A percentile compares a stretch with the other conserved stretches of the same genome.
phyloP scores from a whole-genome alignment of 2,888 invertebrate species.

The Gasteruption jaculator region DNA sequence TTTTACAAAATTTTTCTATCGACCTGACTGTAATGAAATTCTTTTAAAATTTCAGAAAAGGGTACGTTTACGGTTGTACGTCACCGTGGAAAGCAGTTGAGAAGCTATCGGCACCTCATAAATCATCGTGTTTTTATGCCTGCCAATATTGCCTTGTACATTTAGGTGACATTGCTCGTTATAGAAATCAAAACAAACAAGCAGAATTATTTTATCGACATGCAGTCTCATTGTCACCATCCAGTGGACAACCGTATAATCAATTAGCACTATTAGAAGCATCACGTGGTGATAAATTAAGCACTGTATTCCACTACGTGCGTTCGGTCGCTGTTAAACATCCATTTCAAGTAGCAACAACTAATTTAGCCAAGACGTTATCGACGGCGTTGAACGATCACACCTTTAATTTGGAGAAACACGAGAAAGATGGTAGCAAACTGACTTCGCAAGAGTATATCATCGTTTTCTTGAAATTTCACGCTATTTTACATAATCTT shows the following conservation, averaged over 20 bases:
- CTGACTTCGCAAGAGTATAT: conserved; percentile 60
- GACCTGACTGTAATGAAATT: conserved; percentile 9
- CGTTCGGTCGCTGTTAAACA: conserved; percentile 78
- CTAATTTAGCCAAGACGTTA: conserved; percentile 74
- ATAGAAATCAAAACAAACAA: conserved; percentile 74
- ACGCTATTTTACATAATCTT: conserved; percentile 56
- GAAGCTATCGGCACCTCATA: conserved; percentile 54
- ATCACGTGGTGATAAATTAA: conserved; percentile 73
- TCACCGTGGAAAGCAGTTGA: conserved; percentile 50
- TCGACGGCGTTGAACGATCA: conserved; percentile 54
- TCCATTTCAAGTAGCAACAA: conserved; percentile 79
- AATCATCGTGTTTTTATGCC: conserved; percentile 75
- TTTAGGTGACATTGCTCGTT: conserved; percentile 81
- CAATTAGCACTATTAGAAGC: conserved; percentile 80
- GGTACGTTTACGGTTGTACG: conserved; percentile 52
- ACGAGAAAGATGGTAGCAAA: conserved; percentile 54
- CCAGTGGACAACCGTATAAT: conserved; percentile 85
- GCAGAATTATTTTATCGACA: conserved; percentile 84
- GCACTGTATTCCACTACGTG: conserved; percentile 82
- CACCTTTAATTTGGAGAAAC: conserved; percentile 33
- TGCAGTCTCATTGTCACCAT: conserved; percentile 69
- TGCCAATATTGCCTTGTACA: conserved; percentile 88
- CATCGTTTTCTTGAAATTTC: conserved; percentile 61
- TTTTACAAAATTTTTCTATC: neutral
- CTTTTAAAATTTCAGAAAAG: conserved; percentile 43